phyloP scores from a whole-genome alignment of 2,113 vertebrate species.

The Lagopus muta region DNA sequence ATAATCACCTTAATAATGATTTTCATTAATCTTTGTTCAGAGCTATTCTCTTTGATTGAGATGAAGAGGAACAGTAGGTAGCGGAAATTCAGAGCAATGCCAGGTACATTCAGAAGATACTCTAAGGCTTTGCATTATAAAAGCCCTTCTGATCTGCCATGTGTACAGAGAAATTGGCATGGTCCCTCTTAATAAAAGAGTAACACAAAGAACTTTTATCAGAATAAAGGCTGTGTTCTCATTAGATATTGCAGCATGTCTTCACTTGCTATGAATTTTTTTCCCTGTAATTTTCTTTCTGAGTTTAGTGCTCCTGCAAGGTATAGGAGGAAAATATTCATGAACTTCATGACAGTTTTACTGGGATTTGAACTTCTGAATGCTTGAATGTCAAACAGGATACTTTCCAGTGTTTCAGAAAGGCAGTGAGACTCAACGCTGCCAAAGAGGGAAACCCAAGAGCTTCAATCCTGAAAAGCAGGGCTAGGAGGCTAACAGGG shows the following conservation, averaged over 20 bases:
- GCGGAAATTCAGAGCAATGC: conserved; percentile 35
- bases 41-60: conserved; percentile 48
- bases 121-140: conserved; percentile 50
- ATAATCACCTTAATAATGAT: conserved; percentile 54
- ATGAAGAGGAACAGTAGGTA: conserved; percentile 56
- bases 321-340: conserved; percentile 7
- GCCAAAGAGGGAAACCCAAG: background rate
- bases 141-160: conserved; percentile 45
- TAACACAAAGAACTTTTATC: conserved; percentile 40
- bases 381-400: background rate
- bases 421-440: background rate
- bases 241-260: conserved; percentile 10
- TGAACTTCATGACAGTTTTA: background rate
- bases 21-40: conserved; percentile 61
- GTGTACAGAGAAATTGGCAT: conserved; percentile 45
- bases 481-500: background rate
- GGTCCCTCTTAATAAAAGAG: conserved; percentile 45
- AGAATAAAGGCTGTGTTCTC: conserved; percentile 27
- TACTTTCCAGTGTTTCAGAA: background rate
- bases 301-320: background rate
- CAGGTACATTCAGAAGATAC: conserved; percentile 15
- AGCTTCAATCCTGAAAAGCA: background rate
- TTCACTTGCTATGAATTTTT: conserved; percentile 14
- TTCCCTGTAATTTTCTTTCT: conserved; percentile 24
- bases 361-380: conserved; percentile 3